Conservation (phyloP, 1,140 invertebrate species). For the Cotesia chilonis region DNA sequence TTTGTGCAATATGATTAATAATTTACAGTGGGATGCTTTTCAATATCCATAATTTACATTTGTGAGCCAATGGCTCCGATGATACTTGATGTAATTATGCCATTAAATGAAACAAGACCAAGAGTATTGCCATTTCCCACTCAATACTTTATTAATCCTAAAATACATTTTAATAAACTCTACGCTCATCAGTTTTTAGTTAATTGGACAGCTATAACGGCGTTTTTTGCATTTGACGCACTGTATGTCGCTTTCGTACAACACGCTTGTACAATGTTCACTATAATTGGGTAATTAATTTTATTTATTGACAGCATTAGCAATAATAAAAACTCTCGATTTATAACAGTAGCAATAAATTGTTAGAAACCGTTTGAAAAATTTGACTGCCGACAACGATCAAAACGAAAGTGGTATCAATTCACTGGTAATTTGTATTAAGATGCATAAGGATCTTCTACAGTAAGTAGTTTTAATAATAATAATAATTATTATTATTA, state of each 20-base stretch:
- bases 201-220: not conserved
- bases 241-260: constrained; percentile 26
- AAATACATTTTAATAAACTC: constrained; percentile 28
- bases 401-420: not conserved
- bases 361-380: not conserved
- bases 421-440: not conserved
- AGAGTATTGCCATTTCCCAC: constrained; percentile 23
- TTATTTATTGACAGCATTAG: not conserved
- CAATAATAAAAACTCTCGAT: too few relatives aligned
- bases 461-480: not conserved
- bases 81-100: constrained; percentile 30
- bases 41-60: not conserved
- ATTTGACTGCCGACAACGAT: not conserved
- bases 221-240: constrained; percentile 16
- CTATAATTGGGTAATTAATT: constrained; percentile 29
- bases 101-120: constrained; percentile 32
- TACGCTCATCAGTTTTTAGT: constrained; percentile 20
- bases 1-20: too few relatives aligned
- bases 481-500: not conserved
- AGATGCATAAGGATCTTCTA: not conserved
- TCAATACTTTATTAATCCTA: constrained; percentile 31
- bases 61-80: constrained; percentile 21
- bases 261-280: constrained; percentile 34
- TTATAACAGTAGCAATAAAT: too few relatives aligned
- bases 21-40: not conserved